Evolutionary conservation across 2,888 invertebrate species (phyloP).

Genomic region (Drosophila vallismaia): DNA sequence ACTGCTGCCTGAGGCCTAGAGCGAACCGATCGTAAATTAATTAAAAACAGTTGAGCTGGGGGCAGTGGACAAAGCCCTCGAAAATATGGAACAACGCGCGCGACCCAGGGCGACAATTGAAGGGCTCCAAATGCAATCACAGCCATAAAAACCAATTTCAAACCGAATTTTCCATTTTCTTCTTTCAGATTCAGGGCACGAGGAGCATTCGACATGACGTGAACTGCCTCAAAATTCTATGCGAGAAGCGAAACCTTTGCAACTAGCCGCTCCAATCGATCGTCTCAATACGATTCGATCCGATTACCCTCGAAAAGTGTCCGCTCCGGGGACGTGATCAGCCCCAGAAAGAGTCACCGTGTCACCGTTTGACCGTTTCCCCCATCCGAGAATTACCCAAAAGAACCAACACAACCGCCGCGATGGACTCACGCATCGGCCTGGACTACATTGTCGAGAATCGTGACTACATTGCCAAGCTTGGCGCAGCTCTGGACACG

Average conservation of each 20-base stretch:
- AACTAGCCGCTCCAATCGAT: constrained; percentile 63
- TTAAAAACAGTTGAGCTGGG: constrained; percentile 47
- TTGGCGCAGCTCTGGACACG: constrained; percentile 96
- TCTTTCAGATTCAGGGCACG: constrained; percentile 70
- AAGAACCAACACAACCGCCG: constrained; percentile 17
- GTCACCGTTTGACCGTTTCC: neutral
- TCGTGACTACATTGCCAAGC: constrained; percentile 94
- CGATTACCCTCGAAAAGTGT: constrained; percentile 21
- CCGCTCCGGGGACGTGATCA: constrained; percentile 34
- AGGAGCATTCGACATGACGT: constrained; percentile 65
- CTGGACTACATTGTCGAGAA: constrained; percentile 97
- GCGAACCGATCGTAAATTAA: constrained; percentile 61
- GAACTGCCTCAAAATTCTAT: constrained; percentile 66
- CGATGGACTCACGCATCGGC: constrained; percentile 96
- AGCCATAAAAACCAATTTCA: constrained; percentile 16
- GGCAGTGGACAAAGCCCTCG: constrained; percentile 38
- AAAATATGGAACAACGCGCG: constrained; percentile 59
- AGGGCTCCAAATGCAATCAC: constrained; percentile 63
- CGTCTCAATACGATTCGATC: constrained; percentile 44
- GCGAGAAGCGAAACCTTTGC: constrained; percentile 64
- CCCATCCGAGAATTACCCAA: neutral
- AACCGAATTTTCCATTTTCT: constrained; percentile 26
- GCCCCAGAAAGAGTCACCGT: constrained; percentile 1
- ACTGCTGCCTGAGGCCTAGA: constrained; percentile 25
- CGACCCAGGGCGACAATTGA: constrained; percentile 52